Conservation (phyloP, 2,888 invertebrate genomes). For the Parnassius mnemosyne region DNA sequence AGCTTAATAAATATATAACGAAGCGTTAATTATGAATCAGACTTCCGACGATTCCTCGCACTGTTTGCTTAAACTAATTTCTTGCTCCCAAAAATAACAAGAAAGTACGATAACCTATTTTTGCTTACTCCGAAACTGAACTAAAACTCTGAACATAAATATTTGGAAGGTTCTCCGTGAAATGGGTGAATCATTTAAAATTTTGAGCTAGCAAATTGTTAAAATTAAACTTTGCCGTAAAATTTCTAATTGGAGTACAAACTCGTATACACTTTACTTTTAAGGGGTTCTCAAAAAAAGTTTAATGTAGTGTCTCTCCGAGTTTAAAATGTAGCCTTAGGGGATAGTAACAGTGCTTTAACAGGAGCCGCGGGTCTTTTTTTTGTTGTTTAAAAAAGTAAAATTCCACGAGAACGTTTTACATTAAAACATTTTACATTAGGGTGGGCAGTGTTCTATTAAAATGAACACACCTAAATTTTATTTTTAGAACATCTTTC, state of each 20-base stretch:
- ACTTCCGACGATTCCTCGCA: too few species aligned
- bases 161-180: too few species aligned
- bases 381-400: constrained; percentile 11
- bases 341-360: constrained; percentile 22
- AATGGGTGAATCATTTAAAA: not conserved
- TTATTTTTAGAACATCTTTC: constrained; percentile 1
- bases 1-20: too few species aligned
- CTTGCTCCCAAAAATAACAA: too few species aligned
- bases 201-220: not conserved
- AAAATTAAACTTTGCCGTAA: constrained; percentile 6
- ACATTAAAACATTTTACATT: constrained; percentile 18
- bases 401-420: constrained; percentile 20
- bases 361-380: constrained; percentile 17
- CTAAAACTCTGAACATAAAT: too few species aligned
- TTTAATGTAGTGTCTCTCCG: constrained; percentile 26
- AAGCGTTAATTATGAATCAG: not conserved
- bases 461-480: constrained; percentile 1
- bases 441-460: constrained; percentile 3
- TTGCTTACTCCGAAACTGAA: too few species aligned
- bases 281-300: constrained; percentile 23
- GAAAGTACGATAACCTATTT: too few species aligned
- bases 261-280: constrained; percentile 19
- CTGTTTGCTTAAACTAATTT: too few species aligned
- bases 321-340: constrained; percentile 27
- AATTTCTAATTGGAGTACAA: constrained; percentile 17